Base-by-base conservation (phyloP, 2,113 vertebrate species). In the Desmodus rotundus region DNA sequence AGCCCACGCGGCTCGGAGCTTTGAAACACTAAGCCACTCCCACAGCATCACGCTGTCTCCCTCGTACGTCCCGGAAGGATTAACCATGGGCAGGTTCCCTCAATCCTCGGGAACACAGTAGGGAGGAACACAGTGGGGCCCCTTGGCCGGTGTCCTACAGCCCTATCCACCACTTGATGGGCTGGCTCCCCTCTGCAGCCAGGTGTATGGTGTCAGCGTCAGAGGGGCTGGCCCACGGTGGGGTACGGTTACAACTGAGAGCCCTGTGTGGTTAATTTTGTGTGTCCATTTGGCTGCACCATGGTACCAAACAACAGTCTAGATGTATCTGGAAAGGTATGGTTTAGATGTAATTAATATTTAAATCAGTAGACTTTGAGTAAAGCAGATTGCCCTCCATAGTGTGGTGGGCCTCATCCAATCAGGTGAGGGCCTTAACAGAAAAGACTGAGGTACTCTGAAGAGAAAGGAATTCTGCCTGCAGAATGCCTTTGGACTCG, bases 161-260 rank as follows among this genome's bases (percentile, higher is more conserved):
- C 47, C 58, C 41, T 4, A 0, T 5, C 1, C 0, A 5, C 28
- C 33, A 12, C 12, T 36, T 2, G 38, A 3, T 26, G 17, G 33
- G 14, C 68, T 11, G 17, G 28, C 5, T 36, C 19, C 54, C 3
- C 82, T 70, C 81, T 43, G n/a, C 0, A 1, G n/a, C 50, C 72
- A 10, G 52, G 36, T 2, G 54, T 0, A 9, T 1, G 2, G 16
- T 9, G 50, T 50, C 14, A 36, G 33, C 24, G 1, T 33, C 6
- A 0, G 63, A 15, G 68, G 28, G 38, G 33, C 36, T 14, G 1
- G 43, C 56, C 54, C 5, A 0, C 17, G 0, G 5, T 1, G 22
- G 17, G 50, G 31, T 19, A 0, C 0, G 20, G 67, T 50, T 47
- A 36, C 63, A 45, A 16, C 19, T 2, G 26, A 47, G 13, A 33